Base-by-base conservation (phyloP, 2,113 vertebrate genomes). In the Lonchura striata region DNA sequence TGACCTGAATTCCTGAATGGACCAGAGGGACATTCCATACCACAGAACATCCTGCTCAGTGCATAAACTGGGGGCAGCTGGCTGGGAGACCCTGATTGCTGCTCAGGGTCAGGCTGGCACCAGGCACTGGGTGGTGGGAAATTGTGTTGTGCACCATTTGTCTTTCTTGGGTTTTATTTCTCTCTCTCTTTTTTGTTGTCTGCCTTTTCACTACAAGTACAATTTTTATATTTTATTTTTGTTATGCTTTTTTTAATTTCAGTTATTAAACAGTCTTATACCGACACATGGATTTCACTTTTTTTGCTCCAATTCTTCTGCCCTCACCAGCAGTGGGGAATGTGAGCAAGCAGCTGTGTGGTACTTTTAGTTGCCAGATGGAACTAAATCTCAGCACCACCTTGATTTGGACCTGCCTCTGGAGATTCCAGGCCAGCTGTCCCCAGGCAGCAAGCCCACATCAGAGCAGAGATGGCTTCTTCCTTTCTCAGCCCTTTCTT, bases 201-300 rank as follows among this genome's bases (percentile, higher is more conserved):
- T 69, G 21, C 35, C 30, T 69, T 76, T 82, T 49, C n/a, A 69
- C 19, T 31, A 19, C 0, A 0, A 31, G n/a, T 53, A 21, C 6
- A 25, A 20, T n/a, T 6, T 25, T 60, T 41, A 11, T 14, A 52
- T 46, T 16, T 75, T 60, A 66, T n/a, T 68, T 30, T 15, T 60
- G 27, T 8, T 35, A 19, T 1, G 10, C 35, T 53, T 61, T 25
- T 10, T 75, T 76, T 82, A 23, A 22, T 54, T 54, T 82, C 24
- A 35, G 5, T 69, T 69, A 41, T 49, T 61, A 54, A 76, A 35
- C 30, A 47, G 41, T 5, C 21, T 42, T 33, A 49, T 27, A 47
- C 30, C 53, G 47, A 10, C 30, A 4, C 33, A 11, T 13, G 7
- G 18, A 59, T 72, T 56, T 42, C 47, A 30, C 41, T n/a, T 14